A percentile compares a stretch with the other conserved stretches of the same genome.
Conservation (phyloP, 1,140 invertebrate species). For the Melitaea cinxia region DNA sequence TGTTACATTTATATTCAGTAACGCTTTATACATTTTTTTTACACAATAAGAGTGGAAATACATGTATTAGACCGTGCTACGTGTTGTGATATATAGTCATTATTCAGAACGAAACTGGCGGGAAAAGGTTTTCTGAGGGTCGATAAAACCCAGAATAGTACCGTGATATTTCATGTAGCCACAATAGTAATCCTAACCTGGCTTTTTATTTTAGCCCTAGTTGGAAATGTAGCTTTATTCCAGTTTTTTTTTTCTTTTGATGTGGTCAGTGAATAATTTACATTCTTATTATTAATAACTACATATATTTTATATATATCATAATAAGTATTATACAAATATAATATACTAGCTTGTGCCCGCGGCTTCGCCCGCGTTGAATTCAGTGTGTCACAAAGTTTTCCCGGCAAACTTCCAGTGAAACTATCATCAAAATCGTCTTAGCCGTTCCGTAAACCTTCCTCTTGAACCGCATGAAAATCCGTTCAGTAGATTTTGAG, state of each 20-base stretch:
- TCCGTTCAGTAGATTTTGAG: too few species aligned
- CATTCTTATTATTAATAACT: not conserved
- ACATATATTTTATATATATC: too few species aligned
- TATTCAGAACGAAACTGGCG: conserved; percentile 19
- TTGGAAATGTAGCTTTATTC: not conserved
- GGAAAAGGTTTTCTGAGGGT: conserved; percentile 6
- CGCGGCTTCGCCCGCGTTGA: too few species aligned
- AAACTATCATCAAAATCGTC: too few species aligned
- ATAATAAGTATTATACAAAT: too few species aligned
- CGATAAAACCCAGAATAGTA: not conserved
- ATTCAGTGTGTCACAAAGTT: too few species aligned
- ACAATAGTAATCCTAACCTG: not conserved
- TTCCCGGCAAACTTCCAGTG: too few species aligned
- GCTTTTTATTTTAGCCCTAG: not conserved
- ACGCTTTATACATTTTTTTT: conserved; percentile 15
- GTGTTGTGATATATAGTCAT: conserved; percentile 19
- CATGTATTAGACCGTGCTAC: conserved; percentile 1
- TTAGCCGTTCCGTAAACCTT: too few species aligned
- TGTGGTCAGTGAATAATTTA: not conserved
- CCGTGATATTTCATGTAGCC: not conserved
- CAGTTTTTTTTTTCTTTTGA: not conserved
- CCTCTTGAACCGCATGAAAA: too few species aligned
- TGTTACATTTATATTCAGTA: conserved; percentile 5
- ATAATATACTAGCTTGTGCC: too few species aligned
- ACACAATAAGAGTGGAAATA: conserved; percentile 15